Evolutionary conservation across 2,797 vertebrate genomes (phyloP), one percentile per base, ranked within the genome.

Genomic region (Cyclopterus lumpus): DNA sequence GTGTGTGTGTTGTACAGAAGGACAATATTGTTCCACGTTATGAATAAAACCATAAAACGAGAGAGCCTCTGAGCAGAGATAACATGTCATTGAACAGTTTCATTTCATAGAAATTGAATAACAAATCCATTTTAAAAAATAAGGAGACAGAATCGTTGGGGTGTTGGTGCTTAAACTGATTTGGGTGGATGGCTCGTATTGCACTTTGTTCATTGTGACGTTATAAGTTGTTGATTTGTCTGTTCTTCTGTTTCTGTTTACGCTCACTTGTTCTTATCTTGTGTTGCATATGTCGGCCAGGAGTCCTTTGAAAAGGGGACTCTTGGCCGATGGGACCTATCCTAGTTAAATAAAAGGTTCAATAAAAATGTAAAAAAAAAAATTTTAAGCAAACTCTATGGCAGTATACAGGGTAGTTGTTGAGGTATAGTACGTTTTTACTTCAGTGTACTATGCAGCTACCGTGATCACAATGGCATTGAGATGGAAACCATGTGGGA

Each of bases 1-100:
- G 54, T 55, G 18, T 28, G 20, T 16, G 44, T 51, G 12, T 22
- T 54, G 26, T 38, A 63, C 51, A 65, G 20, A 66, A 40, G 34
- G 26, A 67, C 42, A 63, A 49, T 34, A 54, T 59, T 54, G 10
- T 69, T 70, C 36, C 12, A 48, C 22, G 34, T 68, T 20, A 46
- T 54, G 8, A 66, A 58, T 68, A 32, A 60, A 71, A 72, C 16
- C 24, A 40, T n/a, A n/a, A n/a, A 44, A 42, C 34, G 4, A 20
- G 22, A 28, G 7, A 55, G 20, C 9, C 8, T 40, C 40, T 61
- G 9, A n/a, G 30, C 16, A 22, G 3, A 62, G 36, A 51, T 58
- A 11, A 67, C 30, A 24, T 10, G 16, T 24, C n/a, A 32, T 5
- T 66, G 24, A 32, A 58, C 59, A 40, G 59, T 61, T 11, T 22